Evolutionary conservation across 2,888 invertebrate genomes (phyloP), one percentile per base, ranked within the genome.

Genomic region (Nomada lathburiana): DNA sequence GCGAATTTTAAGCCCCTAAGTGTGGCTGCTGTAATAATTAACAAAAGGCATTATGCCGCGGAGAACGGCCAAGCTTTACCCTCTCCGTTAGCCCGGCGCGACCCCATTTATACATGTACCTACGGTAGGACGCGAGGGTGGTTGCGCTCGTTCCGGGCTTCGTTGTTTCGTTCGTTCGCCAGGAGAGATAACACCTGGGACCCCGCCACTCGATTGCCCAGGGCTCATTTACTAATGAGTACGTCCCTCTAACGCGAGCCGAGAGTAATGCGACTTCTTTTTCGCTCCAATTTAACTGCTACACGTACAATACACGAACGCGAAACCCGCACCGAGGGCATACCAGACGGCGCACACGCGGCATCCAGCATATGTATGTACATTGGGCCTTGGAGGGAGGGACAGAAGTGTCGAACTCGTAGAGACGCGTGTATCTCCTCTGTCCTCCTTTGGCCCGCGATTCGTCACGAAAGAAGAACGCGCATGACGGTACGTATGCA

Each of bases 141-240:
- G 76, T 70, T 70, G 83, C 13, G 55, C 78, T 74, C 81, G 83
- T 83, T 71, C 59, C 53, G 59, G 59, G 64, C 68, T 75, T 81
- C 81, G 65, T 72, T 83, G 57, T 80, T 77, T 82, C 83, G 80
- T 82, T 77, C 82, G 83, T 76, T 81, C 79, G 73, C 85, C 80
- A 85, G 69, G 71, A 85, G 81, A 86, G 88, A 88, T 86, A 91
- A 89, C 93, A 93, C 92, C 93, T 93, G 93, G 90, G 92, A 88
- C 91, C 89, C 86, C 79, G 83, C 80, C 85, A 80, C 89, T 89
- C 88, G 89, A 89, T 90, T 88, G 89, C 89, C 85, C 82, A 81
- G 90, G 88, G 90, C 91, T 92, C 92, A 92, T 92, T 92, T 91
- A 89, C 92, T 92, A 92, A 92, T 92, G 92, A 92, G 91, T 89